Evolutionary conservation across 1,140 invertebrate species (phyloP).

Genomic region (Rhyzopertha dominica): DNA sequence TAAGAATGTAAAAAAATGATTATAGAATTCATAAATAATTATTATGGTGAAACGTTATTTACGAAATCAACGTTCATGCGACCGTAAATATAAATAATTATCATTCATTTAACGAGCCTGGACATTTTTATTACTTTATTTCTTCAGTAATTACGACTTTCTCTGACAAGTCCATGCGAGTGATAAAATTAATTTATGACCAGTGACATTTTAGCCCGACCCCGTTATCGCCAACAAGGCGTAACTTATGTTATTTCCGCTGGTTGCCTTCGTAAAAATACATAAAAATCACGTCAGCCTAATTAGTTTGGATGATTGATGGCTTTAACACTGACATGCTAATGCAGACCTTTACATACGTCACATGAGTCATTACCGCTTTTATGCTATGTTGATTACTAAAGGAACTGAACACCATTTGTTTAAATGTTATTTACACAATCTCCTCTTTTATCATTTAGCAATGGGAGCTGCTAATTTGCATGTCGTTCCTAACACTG

Average conservation of each 20-base stretch:
- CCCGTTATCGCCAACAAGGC: constrained; percentile 25
- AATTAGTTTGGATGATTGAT: constrained; percentile 26
- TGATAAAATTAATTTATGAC: constrained; percentile 30
- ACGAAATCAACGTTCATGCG: constrained; percentile 17
- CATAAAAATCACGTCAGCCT: constrained; percentile 24
- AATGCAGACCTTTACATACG: too few relatives aligned
- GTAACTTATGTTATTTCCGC: constrained; percentile 30
- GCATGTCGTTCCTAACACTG: too few relatives aligned
- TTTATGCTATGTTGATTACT: too few relatives aligned
- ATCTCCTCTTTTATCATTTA: too few relatives aligned
- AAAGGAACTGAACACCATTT: too few relatives aligned
- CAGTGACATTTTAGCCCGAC: constrained; percentile 28
- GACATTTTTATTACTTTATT: constrained; percentile 21
- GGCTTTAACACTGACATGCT: constrained; percentile 13
- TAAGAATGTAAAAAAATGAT: too few relatives aligned
- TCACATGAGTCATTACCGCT: too few relatives aligned
- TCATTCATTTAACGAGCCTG: constrained; percentile 19
- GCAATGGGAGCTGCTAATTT: too few relatives aligned
- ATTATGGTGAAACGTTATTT: too few relatives aligned
- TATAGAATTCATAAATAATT: too few relatives aligned
- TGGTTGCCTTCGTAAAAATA: constrained; percentile 22
- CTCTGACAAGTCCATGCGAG: constrained; percentile 26
- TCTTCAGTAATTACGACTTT: constrained; percentile 28
- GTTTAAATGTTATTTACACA: too few relatives aligned
- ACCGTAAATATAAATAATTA: constrained; percentile 23